These are phyloP conservation scores for Spodoptera littoralis DNA, from an alignment of 2,888 invertebrate species.

Conservation along the genomic window DNA sequence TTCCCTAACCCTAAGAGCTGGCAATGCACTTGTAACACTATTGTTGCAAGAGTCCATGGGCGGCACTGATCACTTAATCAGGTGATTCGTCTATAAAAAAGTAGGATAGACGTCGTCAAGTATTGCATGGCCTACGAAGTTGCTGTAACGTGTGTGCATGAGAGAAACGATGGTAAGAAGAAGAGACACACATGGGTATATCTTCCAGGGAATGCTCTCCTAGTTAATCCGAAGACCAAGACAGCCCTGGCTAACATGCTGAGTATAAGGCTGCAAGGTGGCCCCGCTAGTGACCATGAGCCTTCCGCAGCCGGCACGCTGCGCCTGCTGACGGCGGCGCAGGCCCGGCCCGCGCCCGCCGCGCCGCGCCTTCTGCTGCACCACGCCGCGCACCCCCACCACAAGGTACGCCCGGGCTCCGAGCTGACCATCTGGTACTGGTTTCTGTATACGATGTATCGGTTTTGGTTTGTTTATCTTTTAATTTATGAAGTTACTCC, in stretches of 20 bases:
- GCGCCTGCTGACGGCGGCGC: constrained; percentile 95
- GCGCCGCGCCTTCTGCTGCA: constrained; percentile 86
- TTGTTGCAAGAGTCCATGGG: too few relatives aligned
- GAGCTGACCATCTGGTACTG: neutral
- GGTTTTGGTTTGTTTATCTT: too few relatives aligned
- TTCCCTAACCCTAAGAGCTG: too few relatives aligned
- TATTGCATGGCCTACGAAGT: too few relatives aligned
- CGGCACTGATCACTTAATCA: too few relatives aligned
- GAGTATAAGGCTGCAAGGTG: constrained; percentile 91
- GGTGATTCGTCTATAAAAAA: too few relatives aligned
- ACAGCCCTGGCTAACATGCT: constrained; percentile 98
- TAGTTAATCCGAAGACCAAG: constrained; percentile 96
- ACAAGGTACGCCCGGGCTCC: constrained; percentile 68
- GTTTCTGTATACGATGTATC: too few relatives aligned
- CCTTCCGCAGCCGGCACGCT: constrained; percentile 92
- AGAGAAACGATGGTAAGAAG: constrained; percentile 43
- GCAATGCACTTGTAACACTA: too few relatives aligned
- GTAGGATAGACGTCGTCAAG: too few relatives aligned
- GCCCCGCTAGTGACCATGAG: constrained; percentile 83
- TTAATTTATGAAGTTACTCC: too few relatives aligned
- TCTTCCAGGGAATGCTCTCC: constrained; percentile 83
- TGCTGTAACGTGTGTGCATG: constrained; percentile 37
- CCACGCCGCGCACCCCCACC: constrained; percentile 68
- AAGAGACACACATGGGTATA: constrained; percentile 43
- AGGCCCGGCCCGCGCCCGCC: constrained; percentile 85